Evolutionary conservation across 2,113 vertebrate species (phyloP).

Genomic region (Oreochromis spilurus): DNA sequence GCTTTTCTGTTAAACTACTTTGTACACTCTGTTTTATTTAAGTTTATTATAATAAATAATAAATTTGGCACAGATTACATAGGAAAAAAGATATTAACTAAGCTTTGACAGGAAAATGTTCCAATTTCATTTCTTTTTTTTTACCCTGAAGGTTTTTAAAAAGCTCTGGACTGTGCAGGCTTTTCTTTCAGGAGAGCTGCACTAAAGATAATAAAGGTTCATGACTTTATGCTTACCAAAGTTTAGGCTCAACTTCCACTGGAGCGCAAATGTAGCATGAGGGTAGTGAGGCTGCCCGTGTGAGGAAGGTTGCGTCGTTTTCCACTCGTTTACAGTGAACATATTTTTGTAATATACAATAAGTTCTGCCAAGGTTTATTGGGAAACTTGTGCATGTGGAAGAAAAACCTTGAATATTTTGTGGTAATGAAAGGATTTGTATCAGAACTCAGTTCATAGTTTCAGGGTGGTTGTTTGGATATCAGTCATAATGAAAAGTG

Average conservation of each 20-base stretch:
- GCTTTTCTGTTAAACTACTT: background rate
- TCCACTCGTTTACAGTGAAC: background rate
- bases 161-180: background rate
- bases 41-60: background rate
- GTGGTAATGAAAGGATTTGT: background rate
- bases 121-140: background rate
- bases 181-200: background rate
- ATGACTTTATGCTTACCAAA: background rate
- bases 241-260: background rate
- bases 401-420: background rate
- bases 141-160: background rate
- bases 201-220: background rate
- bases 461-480: background rate
- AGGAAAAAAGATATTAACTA: rapidly evolving
- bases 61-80: rapidly evolving
- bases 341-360: background rate
- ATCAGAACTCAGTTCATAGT: background rate
- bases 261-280: background rate
- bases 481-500: rapidly evolving
- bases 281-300: background rate
- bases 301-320: background rate
- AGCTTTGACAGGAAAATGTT: background rate
- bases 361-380: background rate
- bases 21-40: background rate
- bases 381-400: background rate